phyloP scores from a whole-genome alignment of 2,797 vertebrate genomes.

The Eremophila alpestris region DNA sequence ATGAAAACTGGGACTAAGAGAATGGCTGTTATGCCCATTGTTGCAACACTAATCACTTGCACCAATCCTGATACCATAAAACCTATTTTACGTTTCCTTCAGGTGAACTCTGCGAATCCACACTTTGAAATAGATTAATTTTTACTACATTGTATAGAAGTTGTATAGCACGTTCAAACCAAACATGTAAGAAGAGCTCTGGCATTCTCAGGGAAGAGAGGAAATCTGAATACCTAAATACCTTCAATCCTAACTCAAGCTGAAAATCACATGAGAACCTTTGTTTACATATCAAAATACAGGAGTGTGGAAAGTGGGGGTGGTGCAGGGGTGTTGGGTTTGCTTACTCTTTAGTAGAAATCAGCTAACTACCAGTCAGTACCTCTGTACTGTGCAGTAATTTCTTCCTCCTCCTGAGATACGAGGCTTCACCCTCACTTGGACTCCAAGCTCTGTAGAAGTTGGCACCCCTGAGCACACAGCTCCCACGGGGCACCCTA shows the following conservation, averaged over 20 bases:
- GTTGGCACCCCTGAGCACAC: background rate
- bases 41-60: background rate
- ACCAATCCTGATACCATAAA: background rate
- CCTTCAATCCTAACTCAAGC: background rate
- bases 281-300: background rate
- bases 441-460: background rate
- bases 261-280: background rate
- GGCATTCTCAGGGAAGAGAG: accelerated
- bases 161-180: background rate
- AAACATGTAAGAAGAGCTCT: background rate
- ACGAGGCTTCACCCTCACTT: accelerated
- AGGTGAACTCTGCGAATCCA: background rate
- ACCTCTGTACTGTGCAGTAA: background rate
- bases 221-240: background rate
- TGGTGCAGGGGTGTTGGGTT: background rate
- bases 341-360: background rate
- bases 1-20: background rate
- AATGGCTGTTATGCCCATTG: background rate
- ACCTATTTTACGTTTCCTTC: background rate
- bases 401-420: background rate
- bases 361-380: background rate
- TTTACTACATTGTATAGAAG: background rate
- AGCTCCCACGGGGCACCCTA: accelerated
- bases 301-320: accelerated
- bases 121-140: background rate